Conservation (phyloP, 2,888 invertebrate genomes). For the Melanotus villosus region DNA sequence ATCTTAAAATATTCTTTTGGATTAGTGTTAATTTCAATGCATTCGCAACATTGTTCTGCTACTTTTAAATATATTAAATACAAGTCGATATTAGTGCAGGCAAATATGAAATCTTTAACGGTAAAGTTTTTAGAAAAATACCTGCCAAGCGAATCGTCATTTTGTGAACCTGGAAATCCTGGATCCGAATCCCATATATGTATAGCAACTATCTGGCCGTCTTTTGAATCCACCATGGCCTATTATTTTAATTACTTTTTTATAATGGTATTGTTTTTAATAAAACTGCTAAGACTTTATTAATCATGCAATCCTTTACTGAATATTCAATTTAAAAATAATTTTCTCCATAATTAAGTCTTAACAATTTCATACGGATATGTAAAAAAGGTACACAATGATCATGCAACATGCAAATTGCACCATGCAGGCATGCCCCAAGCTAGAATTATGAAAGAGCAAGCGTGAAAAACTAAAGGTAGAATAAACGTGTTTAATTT, state of each 20-base stretch:
- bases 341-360: neutral
- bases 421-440: conserved; percentile 17
- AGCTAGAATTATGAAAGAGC: conserved; percentile 27
- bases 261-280: neutral
- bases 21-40: too few species aligned
- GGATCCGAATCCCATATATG: conserved; percentile 90
- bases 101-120: neutral
- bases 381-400: neutral
- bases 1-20: too few species aligned
- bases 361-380: neutral
- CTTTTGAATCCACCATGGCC: conserved; percentile 83
- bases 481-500: too few species aligned
- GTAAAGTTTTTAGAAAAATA: conserved; percentile 58
- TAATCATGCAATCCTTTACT: neutral
- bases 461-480: conserved; percentile 5
- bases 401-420: neutral
- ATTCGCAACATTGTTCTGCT: too few species aligned
- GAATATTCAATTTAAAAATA: neutral
- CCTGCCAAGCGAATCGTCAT: conserved; percentile 91
- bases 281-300: conserved; percentile 5
- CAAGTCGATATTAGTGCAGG: too few species aligned
- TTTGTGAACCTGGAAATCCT: conserved; percentile 81
- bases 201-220: conserved; percentile 81
- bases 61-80: too few species aligned
- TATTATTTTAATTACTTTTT: conserved; percentile 62